phyloP scores from a whole-genome alignment of 2,797 vertebrate species.

The Peromyscus eremicus region DNA sequence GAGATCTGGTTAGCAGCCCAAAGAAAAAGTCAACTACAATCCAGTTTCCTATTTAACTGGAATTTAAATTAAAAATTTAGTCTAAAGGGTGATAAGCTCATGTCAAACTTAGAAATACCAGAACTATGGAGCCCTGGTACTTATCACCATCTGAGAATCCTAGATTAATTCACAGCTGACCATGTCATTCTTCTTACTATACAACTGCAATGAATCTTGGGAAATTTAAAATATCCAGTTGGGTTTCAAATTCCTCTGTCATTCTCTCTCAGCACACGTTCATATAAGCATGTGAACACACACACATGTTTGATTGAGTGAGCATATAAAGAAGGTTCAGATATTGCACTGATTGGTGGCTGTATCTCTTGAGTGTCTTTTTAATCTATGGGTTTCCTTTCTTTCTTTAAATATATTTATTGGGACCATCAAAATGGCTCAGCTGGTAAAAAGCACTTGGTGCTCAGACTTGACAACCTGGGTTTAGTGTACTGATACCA shows the following conservation, averaged over 20 bases:
- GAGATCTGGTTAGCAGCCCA: not conserved
- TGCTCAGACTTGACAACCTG: not conserved
- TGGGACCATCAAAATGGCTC: not conserved
- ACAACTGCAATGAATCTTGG: not conserved
- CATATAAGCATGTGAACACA: not conserved
- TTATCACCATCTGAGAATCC: not conserved
- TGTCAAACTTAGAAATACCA: not conserved
- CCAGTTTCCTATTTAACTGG: not conserved
- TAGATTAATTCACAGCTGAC: not conserved
- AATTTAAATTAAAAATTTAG: slow-evolving; percentile 30
- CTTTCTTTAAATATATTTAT: not conserved
- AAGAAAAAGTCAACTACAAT: not conserved
- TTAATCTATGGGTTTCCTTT: not conserved
- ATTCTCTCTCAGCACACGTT: not conserved
- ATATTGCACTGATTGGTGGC: not conserved
- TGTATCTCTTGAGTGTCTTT: not conserved
- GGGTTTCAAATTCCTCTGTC: not conserved
- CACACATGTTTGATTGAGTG: not conserved
- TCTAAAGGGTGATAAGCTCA: slow-evolving; percentile 25
- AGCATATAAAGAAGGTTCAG: not conserved
- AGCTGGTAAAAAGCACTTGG: not conserved
- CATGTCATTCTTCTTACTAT: not conserved
- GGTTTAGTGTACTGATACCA: not conserved
- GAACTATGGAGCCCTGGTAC: not conserved
- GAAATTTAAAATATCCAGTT: slow-evolving; percentile 12